Evolutionary conservation across 2,888 invertebrate species (phyloP).

Genomic region (Loripinus fragilis): DNA sequence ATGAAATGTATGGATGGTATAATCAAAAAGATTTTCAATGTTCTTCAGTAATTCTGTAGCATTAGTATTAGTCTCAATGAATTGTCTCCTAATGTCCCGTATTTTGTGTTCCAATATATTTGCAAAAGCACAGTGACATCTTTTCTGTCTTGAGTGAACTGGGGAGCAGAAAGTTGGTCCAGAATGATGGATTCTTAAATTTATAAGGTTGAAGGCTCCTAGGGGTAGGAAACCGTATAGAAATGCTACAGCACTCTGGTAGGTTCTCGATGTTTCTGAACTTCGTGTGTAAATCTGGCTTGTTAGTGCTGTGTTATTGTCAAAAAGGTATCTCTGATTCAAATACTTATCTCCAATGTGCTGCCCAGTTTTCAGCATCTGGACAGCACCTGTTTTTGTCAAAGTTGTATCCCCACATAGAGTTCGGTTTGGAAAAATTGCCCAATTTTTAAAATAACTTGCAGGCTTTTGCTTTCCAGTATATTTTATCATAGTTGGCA

Average conservation of each 20-base stretch:
- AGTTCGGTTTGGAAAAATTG: conserved; percentile 71
- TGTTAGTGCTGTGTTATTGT: conserved; percentile 76
- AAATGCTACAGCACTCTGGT: conserved; percentile 94
- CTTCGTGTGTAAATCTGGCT: conserved; percentile 87
- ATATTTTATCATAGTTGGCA: conserved; percentile 51
- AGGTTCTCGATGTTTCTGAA: conserved; percentile 94
- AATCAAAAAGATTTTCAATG: conserved; percentile 87
- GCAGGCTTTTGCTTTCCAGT: conserved; percentile 83
- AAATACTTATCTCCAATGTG: conserved; percentile 85
- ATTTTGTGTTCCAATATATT: conserved; percentile 85
- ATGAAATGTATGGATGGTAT: conserved; percentile 86
- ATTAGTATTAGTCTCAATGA: conserved; percentile 84
- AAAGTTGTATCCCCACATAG: conserved; percentile 92
- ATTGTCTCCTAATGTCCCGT: conserved; percentile 28
- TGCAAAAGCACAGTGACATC: conserved; percentile 91
- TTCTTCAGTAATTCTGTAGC: conserved; percentile 88
- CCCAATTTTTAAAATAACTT: conserved; percentile 70
- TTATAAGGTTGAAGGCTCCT: conserved; percentile 86
- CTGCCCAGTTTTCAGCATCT: conserved; percentile 91
- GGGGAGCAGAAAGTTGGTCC: conserved; percentile 82
- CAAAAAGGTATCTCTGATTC: conserved; percentile 75
- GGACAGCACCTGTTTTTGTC: conserved; percentile 91
- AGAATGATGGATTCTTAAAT: conserved; percentile 85
- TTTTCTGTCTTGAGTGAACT: conserved; percentile 87
- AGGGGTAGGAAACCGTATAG: conserved; percentile 88